These are phyloP conservation scores for Trinectes maculatus DNA, from an alignment of 2,113 vertebrate genomes.

Conservation along the genomic window DNA sequence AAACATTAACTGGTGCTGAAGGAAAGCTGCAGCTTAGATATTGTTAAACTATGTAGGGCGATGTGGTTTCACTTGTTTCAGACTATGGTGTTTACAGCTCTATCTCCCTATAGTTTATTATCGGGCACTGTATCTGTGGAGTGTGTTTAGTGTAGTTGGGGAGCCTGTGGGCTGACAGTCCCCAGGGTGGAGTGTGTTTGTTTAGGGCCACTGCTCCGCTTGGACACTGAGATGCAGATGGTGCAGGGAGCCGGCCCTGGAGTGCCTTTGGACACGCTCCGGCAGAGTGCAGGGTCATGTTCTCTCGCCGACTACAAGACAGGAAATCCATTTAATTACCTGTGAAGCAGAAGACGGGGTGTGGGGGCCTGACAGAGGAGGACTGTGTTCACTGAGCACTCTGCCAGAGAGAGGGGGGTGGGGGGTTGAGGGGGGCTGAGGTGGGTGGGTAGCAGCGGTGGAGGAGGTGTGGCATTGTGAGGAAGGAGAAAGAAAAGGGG, in stretches of 20 bases:
- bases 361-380: conserved; percentile 91
- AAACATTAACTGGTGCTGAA: conserved; percentile 18
- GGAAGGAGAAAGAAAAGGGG: conserved; percentile 43
- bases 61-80: conserved; percentile 26
- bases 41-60: conserved; percentile 3
- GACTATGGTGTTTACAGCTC: conserved; percentile 65
- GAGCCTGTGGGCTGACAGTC: conserved; percentile 67
- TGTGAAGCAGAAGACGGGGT: conserved; percentile 96
- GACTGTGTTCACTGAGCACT: conserved; percentile 89
- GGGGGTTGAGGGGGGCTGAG: neutral
- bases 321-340: conserved; percentile 99
- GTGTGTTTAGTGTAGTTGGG: conserved; percentile 69
- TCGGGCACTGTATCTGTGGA: conserved; percentile 55
- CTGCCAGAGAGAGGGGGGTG: conserved; percentile 78
- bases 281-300: conserved; percentile 93
- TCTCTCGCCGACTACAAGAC: conserved; percentile 96
- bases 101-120: conserved; percentile 67
- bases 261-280: conserved; percentile 88
- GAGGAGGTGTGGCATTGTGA: too few relatives aligned
- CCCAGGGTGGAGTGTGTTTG: conserved; percentile 78
- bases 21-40: conserved; percentile 23
- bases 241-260: conserved; percentile 87
- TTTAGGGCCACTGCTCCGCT: conserved; percentile 78
- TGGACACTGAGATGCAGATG: conserved; percentile 82
- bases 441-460: conserved; percentile 8